Conservation (phyloP, 2,113 vertebrate species). For the Cygnus atratus region DNA sequence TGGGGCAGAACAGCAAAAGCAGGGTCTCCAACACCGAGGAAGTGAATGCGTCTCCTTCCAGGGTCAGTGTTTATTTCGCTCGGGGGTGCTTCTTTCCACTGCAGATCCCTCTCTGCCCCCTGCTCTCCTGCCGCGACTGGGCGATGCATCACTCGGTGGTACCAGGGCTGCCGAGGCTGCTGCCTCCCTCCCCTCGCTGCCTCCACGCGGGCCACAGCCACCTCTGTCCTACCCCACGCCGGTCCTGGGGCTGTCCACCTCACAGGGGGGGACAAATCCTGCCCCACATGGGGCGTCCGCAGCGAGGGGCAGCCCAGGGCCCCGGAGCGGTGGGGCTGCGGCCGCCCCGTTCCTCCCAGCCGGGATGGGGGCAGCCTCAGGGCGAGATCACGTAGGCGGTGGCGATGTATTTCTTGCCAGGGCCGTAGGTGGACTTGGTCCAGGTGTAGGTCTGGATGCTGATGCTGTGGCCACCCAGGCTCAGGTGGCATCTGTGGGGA, state of each 20-base stretch:
- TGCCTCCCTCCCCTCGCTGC: not conserved
- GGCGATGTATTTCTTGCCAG: slow-evolving; percentile 86
- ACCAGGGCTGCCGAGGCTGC: not conserved
- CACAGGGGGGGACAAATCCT: not conserved
- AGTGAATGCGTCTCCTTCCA: rapidly evolving
- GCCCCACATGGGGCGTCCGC: rapidly evolving
- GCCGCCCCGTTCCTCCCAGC: not conserved
- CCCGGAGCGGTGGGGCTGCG: not conserved
- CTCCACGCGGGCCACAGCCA: rapidly evolving
- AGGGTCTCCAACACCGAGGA: rapidly evolving
- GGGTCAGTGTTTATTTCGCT: not conserved
- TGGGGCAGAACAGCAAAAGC: not conserved
- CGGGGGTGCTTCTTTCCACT: not conserved
- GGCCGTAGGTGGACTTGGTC: slow-evolving; percentile 83
- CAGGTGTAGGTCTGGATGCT: slow-evolving; percentile 90
- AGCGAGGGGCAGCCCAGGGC: not conserved
- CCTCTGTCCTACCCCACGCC: rapidly evolving
- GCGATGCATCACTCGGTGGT: rapidly evolving
- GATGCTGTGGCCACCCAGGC: slow-evolving; percentile 83
- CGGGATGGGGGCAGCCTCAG: not conserved
- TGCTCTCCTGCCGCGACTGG: not conserved
- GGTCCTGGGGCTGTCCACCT: rapidly evolving
- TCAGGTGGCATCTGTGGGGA: slow-evolving; percentile 83
- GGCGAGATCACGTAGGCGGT: slow-evolving; percentile 84
- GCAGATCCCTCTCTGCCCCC: too few species aligned